phyloP scores from a whole-genome alignment of 2,797 vertebrate species.

The Argentina silus region DNA sequence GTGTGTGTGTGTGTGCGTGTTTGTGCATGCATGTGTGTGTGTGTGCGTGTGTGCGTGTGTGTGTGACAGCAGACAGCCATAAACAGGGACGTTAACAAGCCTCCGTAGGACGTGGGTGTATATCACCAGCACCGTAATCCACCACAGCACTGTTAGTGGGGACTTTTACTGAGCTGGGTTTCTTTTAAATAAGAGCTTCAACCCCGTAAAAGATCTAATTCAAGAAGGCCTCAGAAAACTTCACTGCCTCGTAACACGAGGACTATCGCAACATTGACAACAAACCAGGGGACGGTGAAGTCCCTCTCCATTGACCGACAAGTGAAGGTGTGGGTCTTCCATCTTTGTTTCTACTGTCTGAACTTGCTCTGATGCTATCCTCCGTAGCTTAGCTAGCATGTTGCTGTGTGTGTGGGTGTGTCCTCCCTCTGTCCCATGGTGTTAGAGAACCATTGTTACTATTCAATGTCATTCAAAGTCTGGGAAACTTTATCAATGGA shows the following conservation, averaged over 20 bases:
- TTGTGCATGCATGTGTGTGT: neutral
- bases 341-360: too few relatives aligned
- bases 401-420: too few relatives aligned
- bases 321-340: too few relatives aligned
- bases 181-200: neutral
- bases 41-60: conserved; percentile 1
- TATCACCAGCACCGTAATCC: neutral
- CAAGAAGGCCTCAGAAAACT: neutral
- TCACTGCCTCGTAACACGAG: neutral
- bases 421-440: too few relatives aligned
- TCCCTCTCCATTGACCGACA: too few relatives aligned
- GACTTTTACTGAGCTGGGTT: neutral
- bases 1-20: neutral
- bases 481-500: too few relatives aligned
- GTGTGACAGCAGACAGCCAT: conserved; percentile 25
- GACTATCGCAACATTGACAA: neutral
- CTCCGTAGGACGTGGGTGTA: neutral
- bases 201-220: neutral
- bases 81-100: conserved; percentile 3
- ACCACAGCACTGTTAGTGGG: neutral
- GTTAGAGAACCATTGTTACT: too few relatives aligned
- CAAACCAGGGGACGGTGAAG: too few relatives aligned
- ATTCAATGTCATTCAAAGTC: too few relatives aligned
- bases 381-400: too few relatives aligned
- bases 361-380: too few relatives aligned